Percentiles rank a stretch among this genome's conserved stretches.
Evolutionary conservation across 2,113 vertebrate genomes (phyloP).

Genomic region (Romanogobio albipinnatus): DNA sequence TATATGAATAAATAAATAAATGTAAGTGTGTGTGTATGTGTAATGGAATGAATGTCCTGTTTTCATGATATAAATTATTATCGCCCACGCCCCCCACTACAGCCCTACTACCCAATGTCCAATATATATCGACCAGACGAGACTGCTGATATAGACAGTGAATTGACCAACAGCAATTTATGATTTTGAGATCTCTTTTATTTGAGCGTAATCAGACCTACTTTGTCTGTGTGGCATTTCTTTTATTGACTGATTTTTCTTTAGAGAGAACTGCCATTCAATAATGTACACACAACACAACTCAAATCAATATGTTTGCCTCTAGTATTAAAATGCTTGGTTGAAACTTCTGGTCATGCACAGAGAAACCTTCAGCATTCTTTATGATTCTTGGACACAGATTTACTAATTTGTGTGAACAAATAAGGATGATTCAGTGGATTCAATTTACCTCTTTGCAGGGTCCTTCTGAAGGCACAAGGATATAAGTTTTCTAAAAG

Average conservation of each 20-base stretch:
- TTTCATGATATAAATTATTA: not conserved
- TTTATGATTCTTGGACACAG: not conserved
- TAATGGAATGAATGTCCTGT: not conserved
- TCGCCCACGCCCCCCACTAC: not conserved
- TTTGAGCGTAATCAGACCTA: constrained; percentile 35
- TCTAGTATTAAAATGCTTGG: not conserved
- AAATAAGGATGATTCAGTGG: not conserved
- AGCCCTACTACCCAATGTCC: not conserved
- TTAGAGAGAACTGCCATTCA: constrained; percentile 19
- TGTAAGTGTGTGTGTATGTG: too few relatives aligned
- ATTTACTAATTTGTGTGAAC: not conserved
- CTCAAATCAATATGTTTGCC: constrained; percentile 2
- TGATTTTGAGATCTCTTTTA: not conserved
- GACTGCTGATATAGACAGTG: not conserved
- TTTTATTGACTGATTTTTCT: constrained; percentile 36
- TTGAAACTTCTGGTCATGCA: not conserved
- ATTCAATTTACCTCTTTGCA: constrained; percentile 86
- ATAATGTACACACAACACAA: not conserved
- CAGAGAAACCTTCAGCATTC: not conserved
- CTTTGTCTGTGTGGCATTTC: constrained; percentile 1
- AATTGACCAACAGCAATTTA: constrained; percentile 9
- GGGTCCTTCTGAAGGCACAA: constrained; percentile 99
- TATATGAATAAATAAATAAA: too few relatives aligned
- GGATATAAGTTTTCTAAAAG: constrained; percentile 96
- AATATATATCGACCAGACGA: constrained; percentile 2